phyloP scores from a whole-genome alignment of 2,113 vertebrate genomes.

The Todiramphus saurophagus region DNA sequence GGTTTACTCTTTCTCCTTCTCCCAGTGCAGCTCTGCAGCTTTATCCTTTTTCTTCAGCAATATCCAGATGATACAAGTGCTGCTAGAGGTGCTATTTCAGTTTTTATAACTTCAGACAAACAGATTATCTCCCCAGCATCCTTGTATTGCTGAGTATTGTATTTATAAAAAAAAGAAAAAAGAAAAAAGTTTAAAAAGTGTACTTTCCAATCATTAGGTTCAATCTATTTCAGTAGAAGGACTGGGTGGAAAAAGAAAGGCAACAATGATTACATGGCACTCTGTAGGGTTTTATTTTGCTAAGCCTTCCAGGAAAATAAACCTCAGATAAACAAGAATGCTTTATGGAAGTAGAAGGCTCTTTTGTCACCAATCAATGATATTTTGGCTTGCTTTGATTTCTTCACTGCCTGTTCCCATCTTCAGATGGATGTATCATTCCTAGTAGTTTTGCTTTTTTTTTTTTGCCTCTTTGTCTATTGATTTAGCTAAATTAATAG shows the following conservation, averaged over 20 bases:
- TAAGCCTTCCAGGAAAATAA: conserved; percentile 2
- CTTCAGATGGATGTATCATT: background rate
- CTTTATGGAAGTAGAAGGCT: background rate
- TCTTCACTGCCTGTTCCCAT: background rate
- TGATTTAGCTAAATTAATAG: background rate
- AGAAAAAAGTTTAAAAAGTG: background rate
- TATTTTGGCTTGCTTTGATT: background rate
- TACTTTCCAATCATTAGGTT: background rate
- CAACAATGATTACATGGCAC: background rate
- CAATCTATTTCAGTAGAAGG: background rate
- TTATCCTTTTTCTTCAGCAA: background rate
- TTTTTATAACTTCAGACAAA: background rate
- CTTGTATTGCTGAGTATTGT: background rate
- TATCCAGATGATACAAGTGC: background rate
- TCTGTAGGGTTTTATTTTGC: background rate
- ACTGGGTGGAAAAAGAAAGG: background rate
- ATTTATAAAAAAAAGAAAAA: background rate
- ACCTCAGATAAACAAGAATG: background rate
- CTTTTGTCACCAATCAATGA: background rate
- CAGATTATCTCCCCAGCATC: background rate
- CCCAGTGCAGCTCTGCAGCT: rapidly evolving
- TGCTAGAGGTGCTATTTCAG: background rate
- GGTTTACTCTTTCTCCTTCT: background rate
- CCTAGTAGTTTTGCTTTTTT: background rate
- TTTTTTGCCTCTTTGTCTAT: background rate